Conservation (phyloP, 1,140 invertebrate genomes). For the Drosophila nikananu region DNA sequence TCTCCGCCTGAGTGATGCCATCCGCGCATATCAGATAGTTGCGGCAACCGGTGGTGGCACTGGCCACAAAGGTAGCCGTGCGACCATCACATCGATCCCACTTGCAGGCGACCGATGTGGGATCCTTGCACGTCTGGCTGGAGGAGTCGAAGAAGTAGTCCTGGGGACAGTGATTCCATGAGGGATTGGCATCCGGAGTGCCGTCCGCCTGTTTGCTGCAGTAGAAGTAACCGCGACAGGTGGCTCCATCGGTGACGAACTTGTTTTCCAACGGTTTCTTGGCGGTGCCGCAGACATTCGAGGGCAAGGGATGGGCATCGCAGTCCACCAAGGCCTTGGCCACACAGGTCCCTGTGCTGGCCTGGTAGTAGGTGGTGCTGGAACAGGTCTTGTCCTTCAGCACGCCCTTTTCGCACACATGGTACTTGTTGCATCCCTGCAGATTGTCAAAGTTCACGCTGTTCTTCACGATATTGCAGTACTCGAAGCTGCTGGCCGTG, state of each 20-base stretch:
- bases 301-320: slow-evolving; percentile 65
- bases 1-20: slow-evolving; percentile 43
- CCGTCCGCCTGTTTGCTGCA: slow-evolving; percentile 39
- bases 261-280: slow-evolving; percentile 44
- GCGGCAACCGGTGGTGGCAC: slow-evolving; percentile 54
- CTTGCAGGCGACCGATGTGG: slow-evolving; percentile 46
- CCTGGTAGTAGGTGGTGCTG: slow-evolving; percentile 52
- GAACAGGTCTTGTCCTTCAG: slow-evolving; percentile 45
- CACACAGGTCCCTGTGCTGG: slow-evolving; percentile 46
- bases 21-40: slow-evolving; percentile 59
- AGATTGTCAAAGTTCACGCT: slow-evolving; percentile 55
- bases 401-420: slow-evolving; percentile 48
- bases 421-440: slow-evolving; percentile 59
- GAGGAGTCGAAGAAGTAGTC: slow-evolving; percentile 64
- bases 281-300: slow-evolving; percentile 62
- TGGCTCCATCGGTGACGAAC: slow-evolving; percentile 59
- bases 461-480: slow-evolving; percentile 69
- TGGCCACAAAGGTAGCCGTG: slow-evolving; percentile 44
- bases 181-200: slow-evolving; percentile 48
- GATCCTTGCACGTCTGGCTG: slow-evolving; percentile 36
- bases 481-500: slow-evolving; percentile 50
- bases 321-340: slow-evolving; percentile 59
- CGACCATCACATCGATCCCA: slow-evolving; percentile 76
- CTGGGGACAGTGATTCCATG: slow-evolving; percentile 51
- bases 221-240: slow-evolving; percentile 73